Conservation (phyloP, 2,113 vertebrate species). For the Takifugu bimaculatus region DNA sequence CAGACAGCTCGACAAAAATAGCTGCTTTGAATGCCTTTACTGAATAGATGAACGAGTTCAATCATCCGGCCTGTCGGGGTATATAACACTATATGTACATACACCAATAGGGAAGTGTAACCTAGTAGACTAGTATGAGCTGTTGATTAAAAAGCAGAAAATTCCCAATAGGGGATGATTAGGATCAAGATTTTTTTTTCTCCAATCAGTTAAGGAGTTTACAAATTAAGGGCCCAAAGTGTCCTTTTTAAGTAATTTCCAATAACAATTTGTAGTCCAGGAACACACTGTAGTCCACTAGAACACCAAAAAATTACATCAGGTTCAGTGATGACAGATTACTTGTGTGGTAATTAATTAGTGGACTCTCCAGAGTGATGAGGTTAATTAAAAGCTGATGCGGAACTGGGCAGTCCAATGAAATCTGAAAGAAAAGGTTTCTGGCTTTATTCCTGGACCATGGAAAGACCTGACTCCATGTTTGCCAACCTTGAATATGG, state of each 20-base stretch:
- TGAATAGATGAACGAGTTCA: neutral
- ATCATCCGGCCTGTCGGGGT: too few species aligned
- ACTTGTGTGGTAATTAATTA: constrained; percentile 26
- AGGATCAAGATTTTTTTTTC: too few species aligned
- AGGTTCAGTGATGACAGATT: neutral
- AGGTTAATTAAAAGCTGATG: constrained; percentile 27
- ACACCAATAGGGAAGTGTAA: too few species aligned
- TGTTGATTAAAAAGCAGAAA: too few species aligned
- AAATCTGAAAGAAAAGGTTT: neutral
- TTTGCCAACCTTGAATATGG: constrained; percentile 58
- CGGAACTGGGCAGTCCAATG: constrained; percentile 3
- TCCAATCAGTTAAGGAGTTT: too few species aligned
- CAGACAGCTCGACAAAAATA: neutral
- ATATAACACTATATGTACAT: too few species aligned
- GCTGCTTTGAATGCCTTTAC: constrained; percentile 5
- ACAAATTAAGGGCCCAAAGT: neutral
- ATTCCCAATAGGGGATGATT: too few species aligned
- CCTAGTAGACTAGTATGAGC: too few species aligned
- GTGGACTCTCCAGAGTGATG: constrained; percentile 17
- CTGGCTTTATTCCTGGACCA: neutral
- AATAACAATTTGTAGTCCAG: neutral
- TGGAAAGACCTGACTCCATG: constrained; percentile 1
- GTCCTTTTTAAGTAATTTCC: neutral
- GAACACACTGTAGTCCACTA: neutral
- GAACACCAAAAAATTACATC: neutral